phyloP scores from a whole-genome alignment of 2,888 invertebrate genomes.

The Hartigia nigra region DNA sequence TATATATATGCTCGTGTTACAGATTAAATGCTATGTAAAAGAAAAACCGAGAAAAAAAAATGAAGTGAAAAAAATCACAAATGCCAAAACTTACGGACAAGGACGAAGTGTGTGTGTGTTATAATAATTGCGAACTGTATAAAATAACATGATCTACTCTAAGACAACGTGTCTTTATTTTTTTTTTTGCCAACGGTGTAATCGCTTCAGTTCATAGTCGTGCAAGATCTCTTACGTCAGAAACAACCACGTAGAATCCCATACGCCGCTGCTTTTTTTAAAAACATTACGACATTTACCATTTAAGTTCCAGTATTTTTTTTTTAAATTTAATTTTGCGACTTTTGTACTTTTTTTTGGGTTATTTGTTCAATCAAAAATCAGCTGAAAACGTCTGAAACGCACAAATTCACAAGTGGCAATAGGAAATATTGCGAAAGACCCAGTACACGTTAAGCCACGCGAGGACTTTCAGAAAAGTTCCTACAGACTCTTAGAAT shows the following conservation, averaged over 20 bases:
- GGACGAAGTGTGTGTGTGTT: conserved; percentile 32
- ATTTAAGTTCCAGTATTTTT: conserved; percentile 7
- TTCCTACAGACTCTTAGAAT: neutral
- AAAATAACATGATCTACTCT: conserved; percentile 28
- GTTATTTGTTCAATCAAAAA: neutral
- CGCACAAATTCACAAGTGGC: neutral
- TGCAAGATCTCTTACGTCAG: conserved; percentile 4
- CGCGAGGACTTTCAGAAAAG: neutral
- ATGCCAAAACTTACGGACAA: conserved; percentile 49
- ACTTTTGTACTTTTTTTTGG: conserved; percentile 1
- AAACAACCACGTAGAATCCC: conserved; percentile 4
- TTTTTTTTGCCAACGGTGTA: conserved; percentile 20
- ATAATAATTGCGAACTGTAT: conserved; percentile 38
- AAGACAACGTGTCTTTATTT: conserved; percentile 10
- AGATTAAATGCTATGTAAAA: conserved; percentile 56
- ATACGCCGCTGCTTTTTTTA: conserved; percentile 1
- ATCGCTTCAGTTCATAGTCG: conserved; percentile 23
- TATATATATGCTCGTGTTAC: conserved; percentile 49
- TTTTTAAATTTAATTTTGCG: neutral
- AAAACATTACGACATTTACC: neutral
- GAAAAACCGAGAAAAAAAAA: conserved; percentile 35
- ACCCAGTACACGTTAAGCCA: neutral
- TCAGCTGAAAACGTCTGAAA: neutral
- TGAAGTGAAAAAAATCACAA: conserved; percentile 49
- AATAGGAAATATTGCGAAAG: neutral